phyloP scores from a whole-genome alignment of 2,113 vertebrate genomes.

The Xiphophorus couchianus region DNA sequence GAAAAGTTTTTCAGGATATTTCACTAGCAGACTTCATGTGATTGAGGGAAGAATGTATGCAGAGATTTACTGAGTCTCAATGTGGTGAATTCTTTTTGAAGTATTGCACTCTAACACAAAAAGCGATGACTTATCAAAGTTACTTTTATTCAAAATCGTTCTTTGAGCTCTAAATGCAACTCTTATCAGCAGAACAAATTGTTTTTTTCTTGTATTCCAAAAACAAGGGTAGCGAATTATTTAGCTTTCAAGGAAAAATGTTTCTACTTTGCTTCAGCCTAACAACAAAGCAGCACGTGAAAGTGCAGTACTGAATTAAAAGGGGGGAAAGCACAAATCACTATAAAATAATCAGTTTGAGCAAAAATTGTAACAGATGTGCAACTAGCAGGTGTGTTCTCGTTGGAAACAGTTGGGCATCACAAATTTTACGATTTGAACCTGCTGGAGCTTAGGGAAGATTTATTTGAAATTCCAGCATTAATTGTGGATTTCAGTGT shows the following conservation, averaged over 20 bases:
- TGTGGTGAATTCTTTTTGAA: neutral
- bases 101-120: neutral
- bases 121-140: neutral
- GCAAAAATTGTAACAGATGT: constrained; percentile 57
- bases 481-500: neutral
- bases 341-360: constrained; percentile 13
- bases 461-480: constrained; percentile 2
- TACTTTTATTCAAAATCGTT: neutral
- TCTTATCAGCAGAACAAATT: neutral
- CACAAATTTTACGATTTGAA: constrained; percentile 7
- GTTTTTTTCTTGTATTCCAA: constrained; percentile 5
- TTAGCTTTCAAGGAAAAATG: constrained; percentile 10
- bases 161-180: neutral
- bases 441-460: constrained; percentile 10
- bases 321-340: neutral
- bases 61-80: neutral
- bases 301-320: neutral
- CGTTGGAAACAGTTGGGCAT: constrained; percentile 1
- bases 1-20: too few relatives aligned
- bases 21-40: too few relatives aligned
- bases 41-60: neutral
- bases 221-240: constrained; percentile 11
- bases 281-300: neutral
- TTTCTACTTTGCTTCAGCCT: neutral
- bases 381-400: constrained; percentile 22